Percentiles rank a stretch among this genome's conserved stretches.
These are phyloP conservation scores for Aldrovandia affinis DNA, from an alignment of 2,797 vertebrate species.

Conservation along the genomic window DNA sequence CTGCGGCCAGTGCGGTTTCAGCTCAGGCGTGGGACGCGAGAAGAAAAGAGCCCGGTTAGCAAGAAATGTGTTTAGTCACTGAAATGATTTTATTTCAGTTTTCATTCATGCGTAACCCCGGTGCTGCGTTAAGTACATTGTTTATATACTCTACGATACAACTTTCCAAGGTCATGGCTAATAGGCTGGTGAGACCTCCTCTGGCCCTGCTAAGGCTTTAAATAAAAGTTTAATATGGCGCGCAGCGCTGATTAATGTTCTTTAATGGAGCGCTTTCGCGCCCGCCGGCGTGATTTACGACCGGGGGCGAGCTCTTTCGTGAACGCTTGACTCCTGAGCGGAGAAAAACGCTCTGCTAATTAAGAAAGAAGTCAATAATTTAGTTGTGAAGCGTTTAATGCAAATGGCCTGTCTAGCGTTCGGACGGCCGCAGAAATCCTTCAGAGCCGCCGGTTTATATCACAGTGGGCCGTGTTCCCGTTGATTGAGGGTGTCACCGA, in stretches of 20 bases:
- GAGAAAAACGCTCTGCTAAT: not conserved
- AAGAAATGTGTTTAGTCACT: not conserved
- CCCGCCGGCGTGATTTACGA: not conserved
- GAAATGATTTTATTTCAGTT: not conserved
- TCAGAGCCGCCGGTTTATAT: not conserved
- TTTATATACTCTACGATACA: not conserved
- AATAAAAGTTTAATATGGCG: not conserved
- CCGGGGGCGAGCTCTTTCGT: not conserved
- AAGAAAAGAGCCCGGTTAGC: not conserved
- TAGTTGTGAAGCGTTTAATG: not conserved
- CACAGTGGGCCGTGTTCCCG: not conserved
- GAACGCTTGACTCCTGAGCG: not conserved
- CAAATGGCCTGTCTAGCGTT: not conserved
- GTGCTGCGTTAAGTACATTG: not conserved
- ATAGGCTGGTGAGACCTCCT: not conserved
- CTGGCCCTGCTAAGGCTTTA: not conserved
- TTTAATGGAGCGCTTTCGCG: not conserved
- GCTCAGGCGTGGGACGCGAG: not conserved
- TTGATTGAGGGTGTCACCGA: too few relatives aligned
- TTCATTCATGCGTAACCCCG: not conserved
- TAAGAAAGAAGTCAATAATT: constrained; percentile 2
- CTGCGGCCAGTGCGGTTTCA: not conserved
- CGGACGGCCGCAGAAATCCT: too few relatives aligned
- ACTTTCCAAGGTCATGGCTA: not conserved
- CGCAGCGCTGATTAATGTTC: not conserved